Base-by-base conservation (phyloP, 2,888 invertebrate species). In the Sycophila texana region DNA sequence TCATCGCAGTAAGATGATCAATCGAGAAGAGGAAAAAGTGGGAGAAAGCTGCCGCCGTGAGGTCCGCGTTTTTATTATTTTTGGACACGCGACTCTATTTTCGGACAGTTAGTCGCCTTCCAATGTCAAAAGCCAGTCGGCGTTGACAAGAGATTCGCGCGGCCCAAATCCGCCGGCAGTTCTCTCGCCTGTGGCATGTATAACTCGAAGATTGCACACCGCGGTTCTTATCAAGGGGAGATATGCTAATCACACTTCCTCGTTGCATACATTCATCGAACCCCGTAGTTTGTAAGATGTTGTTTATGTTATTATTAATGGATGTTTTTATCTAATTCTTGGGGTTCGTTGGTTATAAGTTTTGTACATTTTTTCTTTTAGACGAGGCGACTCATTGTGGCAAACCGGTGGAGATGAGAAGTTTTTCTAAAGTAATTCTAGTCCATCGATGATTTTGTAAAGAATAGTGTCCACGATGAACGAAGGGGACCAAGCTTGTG, bases 31-130 rank as follows among this genome's bases (percentile, higher is more conserved):
- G 47, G 47, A 71, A 71, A 65, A 61, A 68, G 68, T 47, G 57
- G 67, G 49, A 73, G 20, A 4, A n/a, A 57, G 22, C 39, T 3
- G 47, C 22, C 20, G 26, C 10, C 39, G 39, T 39, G 39, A 39
- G 39, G 39, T 39, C 39, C 39, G 7, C 22, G 57, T 70, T 71
- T 71, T 79, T 79, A 74, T 75, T 79, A 80, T 80, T 76, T 80
- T 76, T 58, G 80, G 63, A 63, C 68, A 68, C 47, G 74, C 18
- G 18, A 53, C 18, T 39, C 66, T 79, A 79, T 79, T 79, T 79
- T 79, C 49, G 61, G 60, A 5, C 39, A 10, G 47, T 63, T 60
- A 57, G 74, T 78, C 67, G 26, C 30, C 20, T 67, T 53, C 5
- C 39, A 66, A 20, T 51, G 16, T 63, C 67, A 55, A 60, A 30